Base-by-base conservation (phyloP, 2,888 invertebrate species). In the Bombylius discolor region DNA sequence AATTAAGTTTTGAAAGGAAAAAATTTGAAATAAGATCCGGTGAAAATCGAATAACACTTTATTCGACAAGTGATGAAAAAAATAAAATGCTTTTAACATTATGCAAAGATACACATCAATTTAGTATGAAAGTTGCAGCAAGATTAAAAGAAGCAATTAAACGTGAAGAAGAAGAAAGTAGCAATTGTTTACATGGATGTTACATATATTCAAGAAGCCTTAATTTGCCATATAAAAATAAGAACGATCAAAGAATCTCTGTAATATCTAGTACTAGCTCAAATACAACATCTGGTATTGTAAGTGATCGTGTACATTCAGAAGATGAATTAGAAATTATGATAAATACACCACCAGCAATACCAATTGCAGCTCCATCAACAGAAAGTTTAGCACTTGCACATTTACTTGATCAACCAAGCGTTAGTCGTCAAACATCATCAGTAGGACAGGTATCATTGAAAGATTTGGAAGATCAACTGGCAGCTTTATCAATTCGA, bases 221-320 rank as follows among this genome's bases (percentile, higher is more conserved):
- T 49, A 80, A 80, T 66, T 70, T 81, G 64, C 79, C 82, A 61
- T 81, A 80, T 65, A 81, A 81, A 63, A 82, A 80, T 64, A 82
- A 84, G 67, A 83, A 78, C 60, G 88, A 89, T 72, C 89, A 90
- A 72, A 81, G 91, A 65, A 87, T 89, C 69, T 92, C 91, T 56
- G 87, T 95, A 39, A 92, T 95, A 68, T 92, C 92, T 58, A 89
- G 88, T 66, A 90, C 93, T 47, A 94, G 94, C 66, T 95, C 94
- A n/a, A 95, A 94, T 69, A 96, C 95, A 47, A 96, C 96, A 33
- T 95, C 94, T 39, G 96, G 96, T 58, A 94, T 96, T 64, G 94
- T 95, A 49, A 94, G 95, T 71, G 96, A 96, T 72, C 83, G 93
- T 63, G 92, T 93, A 56, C 93, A 94, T 71, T 93, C 92, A 55